Conservation (phyloP, 64 coral and sea anemone genomes). For the Trachythela sp. region DNA sequence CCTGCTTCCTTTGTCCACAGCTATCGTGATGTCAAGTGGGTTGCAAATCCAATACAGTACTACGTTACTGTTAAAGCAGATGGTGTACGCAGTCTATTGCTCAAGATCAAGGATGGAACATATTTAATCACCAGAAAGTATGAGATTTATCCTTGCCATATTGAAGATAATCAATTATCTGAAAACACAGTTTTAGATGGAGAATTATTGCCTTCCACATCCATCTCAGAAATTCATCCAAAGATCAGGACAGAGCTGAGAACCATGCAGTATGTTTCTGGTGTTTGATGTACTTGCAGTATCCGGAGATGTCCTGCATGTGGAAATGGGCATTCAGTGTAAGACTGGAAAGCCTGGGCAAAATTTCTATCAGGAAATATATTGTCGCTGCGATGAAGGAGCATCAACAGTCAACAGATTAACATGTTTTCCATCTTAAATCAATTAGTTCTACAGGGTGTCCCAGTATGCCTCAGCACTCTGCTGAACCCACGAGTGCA, state of each 20-base stretch:
- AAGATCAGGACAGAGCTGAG: not conserved
- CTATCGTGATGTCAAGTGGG: not conserved
- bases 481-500: no score
- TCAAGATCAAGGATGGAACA: not conserved
- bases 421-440: no score
- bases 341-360: not conserved
- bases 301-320: not conserved
- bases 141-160: not conserved
- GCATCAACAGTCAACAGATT: no score
- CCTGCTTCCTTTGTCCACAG: not conserved
- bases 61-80: not conserved
- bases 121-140: not conserved
- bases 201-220: not conserved
- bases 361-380: not conserved
- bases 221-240: not conserved
- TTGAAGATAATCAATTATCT: not conserved
- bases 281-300: not conserved
- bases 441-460: no score
- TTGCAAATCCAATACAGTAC: not conserved
- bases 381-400: not conserved
- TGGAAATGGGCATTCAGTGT: not conserved
- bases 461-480: no score
- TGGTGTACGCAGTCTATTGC: not conserved
- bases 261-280: not conserved
- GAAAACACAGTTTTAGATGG: not conserved